Evolutionary conservation across 2,113 vertebrate genomes (phyloP), one percentile per base, ranked within the genome.

Genomic region (Tor tambroides): DNA sequence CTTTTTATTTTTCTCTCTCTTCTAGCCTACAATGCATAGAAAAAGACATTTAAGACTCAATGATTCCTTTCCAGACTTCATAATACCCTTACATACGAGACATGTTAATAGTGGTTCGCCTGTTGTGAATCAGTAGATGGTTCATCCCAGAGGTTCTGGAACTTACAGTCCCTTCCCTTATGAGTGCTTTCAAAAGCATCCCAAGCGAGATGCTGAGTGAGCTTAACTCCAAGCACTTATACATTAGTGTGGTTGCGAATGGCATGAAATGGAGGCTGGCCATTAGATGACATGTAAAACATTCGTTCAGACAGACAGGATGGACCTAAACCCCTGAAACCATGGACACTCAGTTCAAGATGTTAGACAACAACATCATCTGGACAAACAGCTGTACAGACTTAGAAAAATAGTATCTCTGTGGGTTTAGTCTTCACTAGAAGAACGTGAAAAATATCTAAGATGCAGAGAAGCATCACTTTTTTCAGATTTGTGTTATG

Each of bases 351-450:
- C 67, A 69, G 35, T 65, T 85, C 28, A 26, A 75, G 4, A 72
- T 67, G 43, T 76, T 54, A 65, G 32, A 83, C 72, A 86, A 65
- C 2, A 9, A 80, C 30, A 75, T 83, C 46, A 86, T 86, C 35
- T 85, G 77, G 65, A 86, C 51, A 80, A 78, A 84, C 79, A 86
- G 54, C 59, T n/a, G 51, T 38, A 79, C 43, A 46, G 83, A 63
- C 49, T 83, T 90, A 88, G 54, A 90, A 90, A 88, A 90, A 90
- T 90, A 90, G 63, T 75, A 65, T 87, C 87, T 90, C 41, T 85
- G 72, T 1, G 30, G 12, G 56, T 61, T 59, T 46, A n/a, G 26
- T 61, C 72, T 32, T 83, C 43, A 86, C 4, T 80, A 28, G 26
- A 65, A 85, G 4, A 86, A 78, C 4, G 19, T 67, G 32, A 83